Evolutionary conservation across 2,888 invertebrate genomes (phyloP), one percentile per base, ranked within the genome.

Genomic region (Diplazon laetatorius): DNA sequence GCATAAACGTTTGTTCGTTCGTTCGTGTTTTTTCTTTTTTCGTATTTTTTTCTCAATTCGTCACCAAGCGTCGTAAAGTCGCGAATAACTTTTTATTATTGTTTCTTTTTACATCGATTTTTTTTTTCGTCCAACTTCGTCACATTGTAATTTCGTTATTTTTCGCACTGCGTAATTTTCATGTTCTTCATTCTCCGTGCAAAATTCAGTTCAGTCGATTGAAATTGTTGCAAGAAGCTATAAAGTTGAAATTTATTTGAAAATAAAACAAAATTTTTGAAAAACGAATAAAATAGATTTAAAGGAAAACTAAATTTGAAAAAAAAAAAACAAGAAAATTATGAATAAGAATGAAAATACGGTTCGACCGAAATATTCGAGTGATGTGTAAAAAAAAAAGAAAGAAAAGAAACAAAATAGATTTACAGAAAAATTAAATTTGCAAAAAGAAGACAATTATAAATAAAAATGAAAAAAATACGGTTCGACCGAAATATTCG

Each of bases 21-120:
- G n/a, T n/a, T n/a, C n/a, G n/a, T n/a, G n/a, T 73, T 69, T 72
- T 70, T 50, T 35, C 22, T 65, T 14, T 35, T 37, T 46, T 62
- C 20, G 22, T 37, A 60, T 57, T 78, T 62, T 42, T 30, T 65
- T 73, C 20, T 35, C 50, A n/a, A n/a, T n/a, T n/a, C n/a, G n/a
- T 65, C 46, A 5, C 20, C 10, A 35, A 59, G 22, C n/a, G 10
- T 20, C 16, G 25, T 30, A 8, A n/a, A 30, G 6, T 35, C 57
- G 9, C 16, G 25, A 37, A 39, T 52, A n/a, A n/a, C 12, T 48
- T 65, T 69, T 62, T 63, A 73, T 77, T 63, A 57, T 50, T n/a
- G n/a, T 59, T 44, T 22, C 8, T 16, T 20, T 30, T 25, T 59
- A 20, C 76, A 50, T 39, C 16, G 35, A n/a, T 39, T 30, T 55